Conservation (phyloP, 1,140 invertebrate species). For the Eulimnadia texana region DNA sequence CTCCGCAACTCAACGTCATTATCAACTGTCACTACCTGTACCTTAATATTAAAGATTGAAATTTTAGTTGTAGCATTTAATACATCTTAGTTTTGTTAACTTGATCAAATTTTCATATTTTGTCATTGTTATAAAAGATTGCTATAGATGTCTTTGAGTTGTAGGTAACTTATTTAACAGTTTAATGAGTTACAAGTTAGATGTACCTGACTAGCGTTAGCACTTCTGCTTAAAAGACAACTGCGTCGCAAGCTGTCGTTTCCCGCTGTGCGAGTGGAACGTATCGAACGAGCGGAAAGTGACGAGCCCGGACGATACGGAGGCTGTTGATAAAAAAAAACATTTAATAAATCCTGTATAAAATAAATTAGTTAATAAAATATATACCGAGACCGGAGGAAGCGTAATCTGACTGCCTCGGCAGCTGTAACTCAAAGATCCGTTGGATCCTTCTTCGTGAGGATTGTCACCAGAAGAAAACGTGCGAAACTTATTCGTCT, state of each 20-base stretch:
- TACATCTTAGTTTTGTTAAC: too few relatives aligned
- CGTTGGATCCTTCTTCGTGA: not conserved
- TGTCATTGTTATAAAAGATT: too few relatives aligned
- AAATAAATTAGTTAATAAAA: too few relatives aligned
- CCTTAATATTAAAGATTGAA: too few relatives aligned
- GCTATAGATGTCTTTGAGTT: too few relatives aligned
- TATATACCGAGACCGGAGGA: not conserved
- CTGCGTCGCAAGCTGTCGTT: conserved; percentile 11
- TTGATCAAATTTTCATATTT: too few relatives aligned
- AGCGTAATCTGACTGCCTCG: not conserved
- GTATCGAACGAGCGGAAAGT: not conserved
- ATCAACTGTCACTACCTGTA: too few relatives aligned
- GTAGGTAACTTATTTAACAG: too few relatives aligned
- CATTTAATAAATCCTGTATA: too few relatives aligned
- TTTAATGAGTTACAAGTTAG: too few relatives aligned
- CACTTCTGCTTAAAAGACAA: conserved; percentile 10
- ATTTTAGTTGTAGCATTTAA: too few relatives aligned
- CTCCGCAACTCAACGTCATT: not conserved
- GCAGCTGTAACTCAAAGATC: not conserved
- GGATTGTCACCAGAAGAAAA: not conserved
- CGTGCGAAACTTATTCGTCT: not conserved
- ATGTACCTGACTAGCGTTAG: conserved; percentile 5
- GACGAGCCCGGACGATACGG: not conserved
- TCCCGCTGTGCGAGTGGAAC: conserved; percentile 4
- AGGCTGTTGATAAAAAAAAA: not conserved